Evolutionary conservation across 2,113 vertebrate genomes (phyloP).

Genomic region (pig (Sus scrofa)): DNA sequence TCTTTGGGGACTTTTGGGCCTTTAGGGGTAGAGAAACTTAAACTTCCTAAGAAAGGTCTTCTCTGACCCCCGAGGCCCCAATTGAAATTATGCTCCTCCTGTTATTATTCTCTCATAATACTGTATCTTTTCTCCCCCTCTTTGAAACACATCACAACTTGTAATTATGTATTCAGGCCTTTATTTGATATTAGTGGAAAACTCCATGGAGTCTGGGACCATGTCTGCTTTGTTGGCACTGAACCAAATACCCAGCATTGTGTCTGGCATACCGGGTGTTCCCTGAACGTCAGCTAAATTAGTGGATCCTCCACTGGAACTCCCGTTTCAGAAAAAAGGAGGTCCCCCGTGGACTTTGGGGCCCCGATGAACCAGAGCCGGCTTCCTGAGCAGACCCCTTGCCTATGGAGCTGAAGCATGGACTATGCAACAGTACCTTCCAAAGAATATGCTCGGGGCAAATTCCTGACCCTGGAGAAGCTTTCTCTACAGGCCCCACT

Average conservation of each 20-base stretch:
- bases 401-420: not conserved
- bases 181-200: slow-evolving; percentile 40
- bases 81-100: not conserved
- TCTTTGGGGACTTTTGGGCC: not conserved
- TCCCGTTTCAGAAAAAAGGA: not conserved
- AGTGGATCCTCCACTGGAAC: not conserved
- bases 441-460: slow-evolving; percentile 31
- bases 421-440: not conserved
- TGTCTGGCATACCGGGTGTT: not conserved
- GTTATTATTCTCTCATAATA: not conserved
- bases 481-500: not conserved
- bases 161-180: not conserved
- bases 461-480: slow-evolving; percentile 26
- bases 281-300: not conserved
- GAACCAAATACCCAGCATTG: not conserved
- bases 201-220: not conserved
- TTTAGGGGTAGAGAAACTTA: not conserved
- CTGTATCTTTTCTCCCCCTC: not conserved
- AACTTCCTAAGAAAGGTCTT: not conserved
- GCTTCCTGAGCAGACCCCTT: not conserved
- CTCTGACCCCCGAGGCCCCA: not conserved
- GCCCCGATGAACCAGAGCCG: not conserved
- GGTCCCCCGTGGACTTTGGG: not conserved
- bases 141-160: not conserved
- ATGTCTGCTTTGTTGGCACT: not conserved